phyloP scores from a whole-genome alignment of 2,113 vertebrate species.

The Limnothrissa miodon region DNA sequence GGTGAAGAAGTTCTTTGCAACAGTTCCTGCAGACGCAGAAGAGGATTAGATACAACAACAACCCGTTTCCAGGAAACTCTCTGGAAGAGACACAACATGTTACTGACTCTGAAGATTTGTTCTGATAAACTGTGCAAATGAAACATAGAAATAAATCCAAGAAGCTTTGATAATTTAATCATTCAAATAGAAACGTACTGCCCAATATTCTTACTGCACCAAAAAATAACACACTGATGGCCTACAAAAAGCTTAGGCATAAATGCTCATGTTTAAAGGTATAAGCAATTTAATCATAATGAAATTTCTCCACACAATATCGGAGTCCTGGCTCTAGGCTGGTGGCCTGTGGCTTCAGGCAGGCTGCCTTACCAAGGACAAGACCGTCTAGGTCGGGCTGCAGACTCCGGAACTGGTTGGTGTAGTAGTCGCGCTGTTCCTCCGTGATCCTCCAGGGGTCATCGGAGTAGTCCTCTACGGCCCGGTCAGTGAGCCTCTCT shows the following conservation, averaged over 20 bases:
- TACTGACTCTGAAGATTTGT: not conserved
- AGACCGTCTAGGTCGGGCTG: conserved; percentile 87
- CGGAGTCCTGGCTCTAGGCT: no score
- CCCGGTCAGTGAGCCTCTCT: conserved; percentile 76
- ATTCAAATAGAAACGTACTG: not conserved
- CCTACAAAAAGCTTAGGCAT: no score
- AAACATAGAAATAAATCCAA: not conserved
- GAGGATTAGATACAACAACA: not conserved
- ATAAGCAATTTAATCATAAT: no score
- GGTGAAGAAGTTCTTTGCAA: conserved; percentile 97
- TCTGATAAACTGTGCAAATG: not conserved
- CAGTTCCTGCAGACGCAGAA: conserved; percentile 74
- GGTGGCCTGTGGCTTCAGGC: not conserved
- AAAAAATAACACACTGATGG: not conserved
- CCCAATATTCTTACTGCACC: not conserved
- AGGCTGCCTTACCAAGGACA: conserved; percentile 79
- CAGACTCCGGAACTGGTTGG: conserved; percentile 87
- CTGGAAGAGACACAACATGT: not conserved
- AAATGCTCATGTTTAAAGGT: no score
- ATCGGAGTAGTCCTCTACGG: conserved; percentile 68
- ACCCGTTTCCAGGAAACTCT: not conserved
- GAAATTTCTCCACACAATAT: no score
- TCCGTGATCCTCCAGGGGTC: conserved; percentile 96
- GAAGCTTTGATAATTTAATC: not conserved
- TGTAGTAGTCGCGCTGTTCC: conserved; percentile 94